A percentile compares a stretch with the other conserved stretches of the same genome.
These are phyloP conservation scores for Drosophila limbata DNA, from an alignment of 2,888 invertebrate species.

Conservation along the genomic window DNA sequence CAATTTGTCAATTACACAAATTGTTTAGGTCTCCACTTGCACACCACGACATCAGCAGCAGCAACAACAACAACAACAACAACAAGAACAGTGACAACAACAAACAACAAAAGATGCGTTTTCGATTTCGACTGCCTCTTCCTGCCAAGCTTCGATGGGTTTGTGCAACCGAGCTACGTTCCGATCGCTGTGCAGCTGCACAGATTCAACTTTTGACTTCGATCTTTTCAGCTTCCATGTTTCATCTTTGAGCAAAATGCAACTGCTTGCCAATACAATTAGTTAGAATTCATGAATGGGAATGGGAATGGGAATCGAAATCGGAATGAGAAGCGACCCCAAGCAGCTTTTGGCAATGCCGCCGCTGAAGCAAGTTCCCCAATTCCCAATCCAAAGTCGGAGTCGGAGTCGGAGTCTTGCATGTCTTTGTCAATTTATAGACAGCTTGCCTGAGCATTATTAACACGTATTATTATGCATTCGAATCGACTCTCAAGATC, in stretches of 20 bases:
- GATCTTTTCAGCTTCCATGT: conserved; percentile 47
- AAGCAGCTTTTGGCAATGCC: conserved; percentile 69
- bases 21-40: conserved; percentile 72
- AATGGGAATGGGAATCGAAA: conserved; percentile 38
- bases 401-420: conserved; percentile 60
- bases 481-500: conserved; percentile 40
- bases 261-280: conserved; percentile 81
- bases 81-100: conserved; percentile 27
- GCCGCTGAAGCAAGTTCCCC: conserved; percentile 31
- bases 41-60: conserved; percentile 44
- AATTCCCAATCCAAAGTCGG: conserved; percentile 5
- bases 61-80: conserved; percentile 27
- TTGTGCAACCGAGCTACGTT: conserved; percentile 63
- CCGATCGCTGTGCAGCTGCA: conserved; percentile 78
- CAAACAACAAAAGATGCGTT: conserved; percentile 54
- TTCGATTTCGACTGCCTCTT: conserved; percentile 57
- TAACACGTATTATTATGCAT: conserved; percentile 81
- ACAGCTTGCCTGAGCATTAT: conserved; percentile 81
- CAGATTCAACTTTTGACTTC: conserved; percentile 59
- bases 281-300: conserved; percentile 83
- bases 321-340: conserved; percentile 51
- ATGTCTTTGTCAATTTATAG: conserved; percentile 83
- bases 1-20: conserved; percentile 85
- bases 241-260: conserved; percentile 58
- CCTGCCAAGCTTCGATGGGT: conserved; percentile 57